phyloP scores from a whole-genome alignment of 1,140 invertebrate genomes.

The Drosophila nigrodunni region DNA sequence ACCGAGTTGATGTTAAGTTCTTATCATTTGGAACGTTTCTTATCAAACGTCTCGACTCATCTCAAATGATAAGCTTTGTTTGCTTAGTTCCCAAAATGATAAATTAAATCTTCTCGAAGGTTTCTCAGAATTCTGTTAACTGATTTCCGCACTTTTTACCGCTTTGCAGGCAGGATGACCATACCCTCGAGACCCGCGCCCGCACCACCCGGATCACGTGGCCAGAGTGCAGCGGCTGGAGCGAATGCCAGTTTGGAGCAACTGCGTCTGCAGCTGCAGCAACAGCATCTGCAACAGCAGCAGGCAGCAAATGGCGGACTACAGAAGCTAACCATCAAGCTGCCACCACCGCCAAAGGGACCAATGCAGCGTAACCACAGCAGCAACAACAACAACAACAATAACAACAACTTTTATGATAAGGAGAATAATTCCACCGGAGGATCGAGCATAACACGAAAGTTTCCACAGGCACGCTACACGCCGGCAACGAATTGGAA shows the following conservation, averaged over 20 bases:
- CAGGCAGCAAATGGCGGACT: conserved; percentile 58
- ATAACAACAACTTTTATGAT: conserved; percentile 37
- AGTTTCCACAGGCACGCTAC: conserved; percentile 79
- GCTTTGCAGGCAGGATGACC: conserved; percentile 68
- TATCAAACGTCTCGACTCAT: no score
- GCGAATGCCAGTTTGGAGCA: conserved; percentile 78
- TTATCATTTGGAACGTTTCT: neutral
- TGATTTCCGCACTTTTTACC: neutral
- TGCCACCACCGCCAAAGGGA: conserved; percentile 77
- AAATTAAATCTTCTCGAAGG: neutral
- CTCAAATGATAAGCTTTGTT: no score
- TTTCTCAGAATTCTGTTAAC: neutral
- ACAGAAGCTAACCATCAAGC: conserved; percentile 72
- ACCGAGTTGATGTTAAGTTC: neutral
- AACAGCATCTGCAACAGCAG: conserved; percentile 75
- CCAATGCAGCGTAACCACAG: conserved; percentile 38
- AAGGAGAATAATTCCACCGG: conserved; percentile 14
- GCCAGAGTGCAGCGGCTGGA: conserved; percentile 71
- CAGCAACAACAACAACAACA: conserved; percentile 42
- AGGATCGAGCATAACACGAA: conserved; percentile 70
- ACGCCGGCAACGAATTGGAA: conserved; percentile 82
- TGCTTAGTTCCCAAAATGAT: neutral
- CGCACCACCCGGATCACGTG: conserved; percentile 74
- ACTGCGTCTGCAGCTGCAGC: conserved; percentile 73
- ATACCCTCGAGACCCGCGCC: conserved; percentile 84